Base-by-base conservation (phyloP, 2,113 vertebrate species). In the Equus quagga region DNA sequence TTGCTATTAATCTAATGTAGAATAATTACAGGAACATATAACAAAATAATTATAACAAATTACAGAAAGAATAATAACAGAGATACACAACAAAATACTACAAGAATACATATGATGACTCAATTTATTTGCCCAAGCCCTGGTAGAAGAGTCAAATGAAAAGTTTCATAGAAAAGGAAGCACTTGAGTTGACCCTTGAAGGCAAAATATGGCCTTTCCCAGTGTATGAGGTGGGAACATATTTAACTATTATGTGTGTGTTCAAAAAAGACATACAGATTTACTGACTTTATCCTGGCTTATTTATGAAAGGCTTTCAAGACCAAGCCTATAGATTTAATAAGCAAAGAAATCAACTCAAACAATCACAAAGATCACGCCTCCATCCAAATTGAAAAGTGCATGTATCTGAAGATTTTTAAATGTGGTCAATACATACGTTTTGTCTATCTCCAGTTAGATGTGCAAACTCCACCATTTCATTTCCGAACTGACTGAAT, bases 391-490 rank as follows among this genome's bases (percentile, higher is more conserved):
- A 96, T 7, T 18, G 73, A 88, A 94, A 91, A 65, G 12, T 1
- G 11, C n/a, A 13, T 65, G 73, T 41, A 92, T 94, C 1, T 92
- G 41, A 60, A 92, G 24, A 44, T 49, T 83, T 89, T 89, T 13
- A 44, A 79, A 64, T 14, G 21, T 78, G 67, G 23, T 4, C 79
- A 89, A 82, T 96, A 99, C 99, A 98, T 99, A 99, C 99, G 97
- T 99, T 99, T 98, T 99, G 99, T 72, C 99, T 98, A 98, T 99
- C 99, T 98, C 99, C 99, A 24, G 99, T 99, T 95, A 99, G 99
- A 98, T 99, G 99, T 90, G 99, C 99, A 96, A 99, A 99, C 98
- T 99, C 99, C 98, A 99, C 99, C 99, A 99, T 99, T 99, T 99
- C 99, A 88, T 99, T 99, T 96, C 99, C 99, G 99, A 99, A 99